phyloP scores from a whole-genome alignment of 2,888 invertebrate species.

The Dynastes hyllus region DNA sequence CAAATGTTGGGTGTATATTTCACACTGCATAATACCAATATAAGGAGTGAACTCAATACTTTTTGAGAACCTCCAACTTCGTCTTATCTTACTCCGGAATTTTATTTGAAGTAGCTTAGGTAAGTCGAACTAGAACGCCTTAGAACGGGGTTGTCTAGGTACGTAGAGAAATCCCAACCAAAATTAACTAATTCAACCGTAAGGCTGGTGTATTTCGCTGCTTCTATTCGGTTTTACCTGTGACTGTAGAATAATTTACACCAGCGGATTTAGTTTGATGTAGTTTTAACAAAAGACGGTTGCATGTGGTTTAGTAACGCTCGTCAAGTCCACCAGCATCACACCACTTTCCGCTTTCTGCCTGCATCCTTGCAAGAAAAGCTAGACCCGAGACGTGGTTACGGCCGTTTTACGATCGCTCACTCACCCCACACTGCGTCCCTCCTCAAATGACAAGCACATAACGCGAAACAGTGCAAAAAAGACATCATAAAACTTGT shows the following conservation, averaged over 20 bases:
- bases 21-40: too few species aligned
- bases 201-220: too few species aligned
- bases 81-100: too few species aligned
- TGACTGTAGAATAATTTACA: background rate
- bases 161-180: too few species aligned
- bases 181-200: too few species aligned
- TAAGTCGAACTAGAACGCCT: too few species aligned
- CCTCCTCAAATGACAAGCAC: conserved; percentile 61
- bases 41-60: too few species aligned
- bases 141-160: too few species aligned
- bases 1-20: too few species aligned
- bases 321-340: conserved; percentile 11
- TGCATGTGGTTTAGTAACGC: conserved; percentile 1
- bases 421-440: conserved; percentile 58
- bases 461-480: conserved; percentile 60
- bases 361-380: conserved; percentile 35
- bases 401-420: conserved; percentile 62
- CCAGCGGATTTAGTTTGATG: background rate
- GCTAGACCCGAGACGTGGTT: conserved; percentile 57
- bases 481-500: conserved; percentile 64
- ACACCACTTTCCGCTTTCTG: conserved; percentile 28
- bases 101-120: too few species aligned
- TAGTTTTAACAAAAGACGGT: conserved; percentile 10
- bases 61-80: too few species aligned
- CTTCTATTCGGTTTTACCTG: background rate